These are phyloP conservation scores for Dicranocentrus wangi DNA, from an alignment of 2,888 invertebrate species.

Conservation along the genomic window DNA sequence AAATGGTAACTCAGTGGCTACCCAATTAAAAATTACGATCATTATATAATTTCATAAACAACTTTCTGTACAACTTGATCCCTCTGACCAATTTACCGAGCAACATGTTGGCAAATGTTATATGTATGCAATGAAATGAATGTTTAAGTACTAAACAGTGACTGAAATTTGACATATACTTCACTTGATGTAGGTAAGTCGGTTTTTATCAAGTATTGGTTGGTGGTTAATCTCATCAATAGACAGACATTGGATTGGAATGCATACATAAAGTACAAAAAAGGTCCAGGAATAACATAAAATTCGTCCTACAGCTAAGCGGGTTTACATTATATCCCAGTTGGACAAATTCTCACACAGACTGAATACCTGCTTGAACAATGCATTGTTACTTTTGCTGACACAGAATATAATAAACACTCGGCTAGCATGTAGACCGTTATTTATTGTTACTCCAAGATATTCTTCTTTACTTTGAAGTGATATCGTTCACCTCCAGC, in stretches of 20 bases:
- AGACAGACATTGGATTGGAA: too few relatives aligned
- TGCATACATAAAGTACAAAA: too few relatives aligned
- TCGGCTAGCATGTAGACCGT: neutral
- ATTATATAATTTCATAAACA: constrained; percentile 17
- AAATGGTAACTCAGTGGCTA: neutral
- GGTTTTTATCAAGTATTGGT: neutral
- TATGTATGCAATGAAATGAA: constrained; percentile 13
- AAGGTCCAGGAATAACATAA: too few relatives aligned
- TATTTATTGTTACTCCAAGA: too few relatives aligned
- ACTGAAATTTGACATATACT: constrained; percentile 27
- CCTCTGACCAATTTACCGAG: constrained; percentile 19
- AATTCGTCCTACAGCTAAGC: too few relatives aligned
- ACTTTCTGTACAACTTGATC: constrained; percentile 21
- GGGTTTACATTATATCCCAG: too few relatives aligned
- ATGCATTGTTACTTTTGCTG: constrained; percentile 11
- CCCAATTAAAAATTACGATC: constrained; percentile 53
- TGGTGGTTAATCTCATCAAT: too few relatives aligned
- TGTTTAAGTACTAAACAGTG: constrained; percentile 47
- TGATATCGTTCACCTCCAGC: too few relatives aligned
- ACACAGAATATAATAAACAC: neutral
- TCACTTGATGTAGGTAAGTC: neutral
- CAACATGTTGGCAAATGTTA: constrained; percentile 9
- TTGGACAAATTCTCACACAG: neutral
- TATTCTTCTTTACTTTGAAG: too few relatives aligned
- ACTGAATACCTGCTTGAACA: neutral